Evolutionary conservation across 2,888 invertebrate species (phyloP), one percentile per base, ranked within the genome.

Genomic region (Eristalis pertinax): DNA sequence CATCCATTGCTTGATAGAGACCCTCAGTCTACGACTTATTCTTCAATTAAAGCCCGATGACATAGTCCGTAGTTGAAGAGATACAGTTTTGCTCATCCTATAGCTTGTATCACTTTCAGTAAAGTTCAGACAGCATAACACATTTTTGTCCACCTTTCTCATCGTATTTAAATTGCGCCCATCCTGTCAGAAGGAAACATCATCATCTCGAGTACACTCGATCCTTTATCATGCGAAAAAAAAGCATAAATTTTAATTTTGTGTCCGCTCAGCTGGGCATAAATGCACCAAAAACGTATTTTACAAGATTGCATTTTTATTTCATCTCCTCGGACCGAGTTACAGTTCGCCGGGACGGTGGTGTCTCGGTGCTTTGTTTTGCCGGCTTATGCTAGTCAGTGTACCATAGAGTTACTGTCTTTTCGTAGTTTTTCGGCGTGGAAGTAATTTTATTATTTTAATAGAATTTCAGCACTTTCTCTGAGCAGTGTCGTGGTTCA

Each of bases 381-480:
- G 26, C 38, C 22, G 11, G 35, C 64, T 38, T 69, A n/a, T 26
- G 24, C 64, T 29, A 73, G 32, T 43, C 24, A 26, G 43, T 63
- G 65, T 38, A 63, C 68, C 69, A 73, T 80, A 70, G 67, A 73
- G 70, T 75, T 81, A 65, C 70, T 82, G 82, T 82, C 85, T 86
- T 77, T 73, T 78, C 78, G 69, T 74, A 78, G 78, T 78, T 78
- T 77, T 74, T 82, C 64, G 77, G 83, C 68, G 79, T 60, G 86
- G 86, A 87, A 87, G 79, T 87, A 87, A 87, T 87, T 87, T 78
- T 87, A 87, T 87, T 87, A 87, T 83, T 83, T 87, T 75, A 79
- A 79, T 79, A 79, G 72, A 87, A 87, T 79, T 19, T 58, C 69
- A 78, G 75, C 60, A 80, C 72, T 82, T 58, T 68, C 58, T 50